These are phyloP conservation scores for Gryllus bimaculatus DNA, from an alignment of 1,140 invertebrate genomes.

Conservation along the genomic window DNA sequence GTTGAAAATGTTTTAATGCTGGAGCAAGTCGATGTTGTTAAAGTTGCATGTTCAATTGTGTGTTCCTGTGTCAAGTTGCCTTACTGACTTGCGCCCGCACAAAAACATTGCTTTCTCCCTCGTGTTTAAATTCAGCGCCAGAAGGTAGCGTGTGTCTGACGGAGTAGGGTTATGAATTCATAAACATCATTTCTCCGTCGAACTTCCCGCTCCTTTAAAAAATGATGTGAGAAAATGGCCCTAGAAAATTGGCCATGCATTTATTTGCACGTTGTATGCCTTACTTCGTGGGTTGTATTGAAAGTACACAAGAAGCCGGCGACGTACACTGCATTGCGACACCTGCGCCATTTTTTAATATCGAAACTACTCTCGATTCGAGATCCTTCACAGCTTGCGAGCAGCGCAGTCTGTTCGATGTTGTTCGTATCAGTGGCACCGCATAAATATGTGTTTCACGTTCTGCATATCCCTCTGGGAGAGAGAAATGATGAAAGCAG, in stretches of 20 bases:
- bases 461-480: not conserved
- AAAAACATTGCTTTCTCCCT: not conserved
- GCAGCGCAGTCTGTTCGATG: slow-evolving; percentile 2
- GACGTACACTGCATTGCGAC: not conserved
- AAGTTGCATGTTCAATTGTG: not conserved
- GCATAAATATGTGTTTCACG: not conserved
- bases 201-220: no score
- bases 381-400: not conserved
- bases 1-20: not conserved
- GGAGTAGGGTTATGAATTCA: not conserved
- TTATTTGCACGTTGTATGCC: no score
- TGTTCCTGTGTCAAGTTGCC: not conserved
- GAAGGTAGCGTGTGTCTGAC: not conserved
- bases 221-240: no score
- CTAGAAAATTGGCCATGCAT: no score
- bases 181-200: not conserved
- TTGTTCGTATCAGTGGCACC: not conserved
- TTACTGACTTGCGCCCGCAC: not conserved
- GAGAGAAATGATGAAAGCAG: not conserved
- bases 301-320: no score
- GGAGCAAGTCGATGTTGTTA: not conserved
- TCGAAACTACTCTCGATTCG: not conserved
- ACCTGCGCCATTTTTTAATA: not conserved
- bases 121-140: not conserved
- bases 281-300: no score